phyloP scores from a whole-genome alignment of 1,140 invertebrate species.

The Drosophila malerkotliana region DNA sequence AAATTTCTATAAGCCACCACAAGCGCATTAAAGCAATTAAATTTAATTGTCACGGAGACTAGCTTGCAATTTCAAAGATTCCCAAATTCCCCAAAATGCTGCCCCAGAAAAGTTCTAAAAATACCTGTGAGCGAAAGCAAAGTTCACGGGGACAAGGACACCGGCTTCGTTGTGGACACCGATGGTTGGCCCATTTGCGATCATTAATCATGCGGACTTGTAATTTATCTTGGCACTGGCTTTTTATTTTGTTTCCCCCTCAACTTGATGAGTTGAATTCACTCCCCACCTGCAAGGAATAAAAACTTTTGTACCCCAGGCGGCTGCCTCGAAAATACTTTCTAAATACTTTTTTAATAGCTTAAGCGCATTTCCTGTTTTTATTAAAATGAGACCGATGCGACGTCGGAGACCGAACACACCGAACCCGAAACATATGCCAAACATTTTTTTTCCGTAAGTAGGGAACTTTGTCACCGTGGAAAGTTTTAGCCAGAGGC shows the following conservation, averaged over 20 bases:
- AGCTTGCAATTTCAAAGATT: slow-evolving; percentile 38
- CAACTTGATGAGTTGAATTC: slow-evolving; percentile 39
- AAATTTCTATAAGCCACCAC: background rate
- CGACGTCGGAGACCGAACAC: background rate
- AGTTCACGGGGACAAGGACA: slow-evolving; percentile 50
- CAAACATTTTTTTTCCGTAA: slow-evolving; percentile 49
- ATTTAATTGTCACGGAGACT: slow-evolving; percentile 35
- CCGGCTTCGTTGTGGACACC: slow-evolving; percentile 11
- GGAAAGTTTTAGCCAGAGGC: slow-evolving; percentile 49
- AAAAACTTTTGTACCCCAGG: slow-evolving; percentile 52
- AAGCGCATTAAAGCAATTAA: slow-evolving; percentile 42
- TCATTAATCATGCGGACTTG: slow-evolving; percentile 76
- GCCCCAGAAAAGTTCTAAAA: slow-evolving; percentile 48
- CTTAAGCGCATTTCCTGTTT: slow-evolving; percentile 79
- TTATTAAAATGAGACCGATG: slow-evolving; percentile 62
- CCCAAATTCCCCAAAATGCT: slow-evolving; percentile 36
- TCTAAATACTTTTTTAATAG: slow-evolving; percentile 81
- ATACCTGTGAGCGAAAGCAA: slow-evolving; percentile 47
- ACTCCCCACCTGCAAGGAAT: slow-evolving; percentile 33
- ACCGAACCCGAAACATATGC: slow-evolving; percentile 57
- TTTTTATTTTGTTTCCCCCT: slow-evolving; percentile 35
- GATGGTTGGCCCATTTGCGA: slow-evolving; percentile 56
- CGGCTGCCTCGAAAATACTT: slow-evolving; percentile 62
- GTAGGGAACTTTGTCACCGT: slow-evolving; percentile 68
- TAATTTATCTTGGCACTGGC: slow-evolving; percentile 74